Evolutionary conservation across 2,797 vertebrate species (phyloP).

Genomic region (Erpetoichthys calabaricus): DNA sequence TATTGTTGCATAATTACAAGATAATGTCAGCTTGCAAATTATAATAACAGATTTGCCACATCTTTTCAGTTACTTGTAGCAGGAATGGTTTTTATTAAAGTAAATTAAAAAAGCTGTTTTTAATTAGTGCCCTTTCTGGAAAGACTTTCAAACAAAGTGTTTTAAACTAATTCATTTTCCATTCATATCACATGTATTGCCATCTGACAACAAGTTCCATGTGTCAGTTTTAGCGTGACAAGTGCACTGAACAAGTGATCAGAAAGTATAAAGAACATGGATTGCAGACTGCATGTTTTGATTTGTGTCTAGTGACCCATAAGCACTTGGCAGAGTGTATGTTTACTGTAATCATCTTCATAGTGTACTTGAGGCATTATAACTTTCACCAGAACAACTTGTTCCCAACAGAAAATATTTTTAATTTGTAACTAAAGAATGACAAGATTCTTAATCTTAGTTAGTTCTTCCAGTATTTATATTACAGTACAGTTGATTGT

Average conservation of each 20-base stretch:
- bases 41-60: too few species aligned
- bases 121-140: not conserved
- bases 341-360: conserved; percentile 3
- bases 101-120: not conserved
- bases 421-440: too few species aligned
- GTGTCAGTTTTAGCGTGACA: conserved; percentile 1
- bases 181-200: not conserved
- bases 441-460: too few species aligned
- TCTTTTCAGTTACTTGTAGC: not conserved
- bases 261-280: not conserved
- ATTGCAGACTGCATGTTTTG: not conserved
- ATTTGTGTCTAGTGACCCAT: not conserved
- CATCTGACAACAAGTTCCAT: not conserved
- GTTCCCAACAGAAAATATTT: too few species aligned
- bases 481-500: too few species aligned
- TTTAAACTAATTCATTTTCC: not conserved
- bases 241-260: conserved; percentile 5
- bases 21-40: too few species aligned
- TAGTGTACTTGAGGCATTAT: not conserved
- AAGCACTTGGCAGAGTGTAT: not conserved
- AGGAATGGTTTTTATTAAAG: conserved; percentile 2
- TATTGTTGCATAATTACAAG: too few species aligned
- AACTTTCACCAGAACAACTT: not conserved
- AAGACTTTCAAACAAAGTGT: not conserved
- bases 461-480: too few species aligned